A percentile compares a stretch with the other conserved stretches of the same genome.
Evolutionary conservation across 1,140 invertebrate genomes (phyloP).

Genomic region (Leptinotarsa undecemlineata): DNA sequence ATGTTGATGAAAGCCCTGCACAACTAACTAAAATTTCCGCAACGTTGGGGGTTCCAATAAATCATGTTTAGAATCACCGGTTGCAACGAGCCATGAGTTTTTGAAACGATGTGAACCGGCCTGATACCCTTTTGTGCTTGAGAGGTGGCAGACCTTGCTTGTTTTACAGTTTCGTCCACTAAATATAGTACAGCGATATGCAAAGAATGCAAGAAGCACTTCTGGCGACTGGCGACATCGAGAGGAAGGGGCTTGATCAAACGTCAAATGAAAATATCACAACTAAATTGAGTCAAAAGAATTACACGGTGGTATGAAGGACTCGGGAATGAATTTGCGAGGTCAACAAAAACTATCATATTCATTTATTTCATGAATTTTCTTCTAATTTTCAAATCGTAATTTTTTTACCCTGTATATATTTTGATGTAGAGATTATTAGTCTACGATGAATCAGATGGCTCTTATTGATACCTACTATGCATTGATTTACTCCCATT

Average conservation of each 20-base stretch:
- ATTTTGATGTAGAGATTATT: too few relatives aligned
- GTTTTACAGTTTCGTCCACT: slow-evolving; percentile 1
- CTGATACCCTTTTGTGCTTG: neutral
- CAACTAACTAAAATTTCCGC: neutral
- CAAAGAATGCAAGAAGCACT: neutral
- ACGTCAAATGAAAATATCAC: neutral
- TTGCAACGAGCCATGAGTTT: slow-evolving; percentile 2
- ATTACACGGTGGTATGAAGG: too few relatives aligned
- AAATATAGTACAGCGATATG: slow-evolving; percentile 5
- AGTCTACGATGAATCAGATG: too few relatives aligned
- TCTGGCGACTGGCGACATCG: slow-evolving; percentile 4
- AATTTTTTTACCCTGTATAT: too few relatives aligned
- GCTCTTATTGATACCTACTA: too few relatives aligned
- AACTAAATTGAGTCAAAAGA: too few relatives aligned
- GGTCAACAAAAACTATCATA: too few relatives aligned
- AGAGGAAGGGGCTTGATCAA: neutral
- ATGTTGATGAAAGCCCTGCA: neutral
- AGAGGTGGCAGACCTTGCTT: neutral
- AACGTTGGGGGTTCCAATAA: slow-evolving; percentile 5
- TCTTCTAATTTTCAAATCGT: too few relatives aligned
- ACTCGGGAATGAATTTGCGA: too few relatives aligned
- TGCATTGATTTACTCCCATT: too few relatives aligned
- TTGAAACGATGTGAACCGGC: neutral
- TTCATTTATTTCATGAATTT: too few relatives aligned
- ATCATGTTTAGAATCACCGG: neutral